Percentiles rank a stretch among this genome's conserved stretches.
Evolutionary conservation across 1,140 invertebrate species (phyloP).

Genomic region (Drosophila nigromelanica): DNA sequence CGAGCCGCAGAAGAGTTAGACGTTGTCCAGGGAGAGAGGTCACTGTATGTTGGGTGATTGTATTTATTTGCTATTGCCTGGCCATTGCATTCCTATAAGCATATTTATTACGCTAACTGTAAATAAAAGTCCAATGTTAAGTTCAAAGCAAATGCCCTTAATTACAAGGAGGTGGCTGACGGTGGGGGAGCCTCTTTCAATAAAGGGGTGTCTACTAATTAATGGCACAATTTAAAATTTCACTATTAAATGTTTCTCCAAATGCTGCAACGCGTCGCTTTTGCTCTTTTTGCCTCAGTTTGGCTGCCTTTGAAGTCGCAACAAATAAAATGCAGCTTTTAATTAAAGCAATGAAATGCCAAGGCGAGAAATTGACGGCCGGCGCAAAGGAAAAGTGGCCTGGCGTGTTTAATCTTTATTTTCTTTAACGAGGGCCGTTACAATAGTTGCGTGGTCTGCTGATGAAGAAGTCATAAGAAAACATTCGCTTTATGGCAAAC

Average conservation of each 20-base stretch:
- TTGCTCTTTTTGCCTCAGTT: conserved; percentile 41
- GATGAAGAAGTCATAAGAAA: neutral
- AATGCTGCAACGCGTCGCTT: conserved; percentile 47
- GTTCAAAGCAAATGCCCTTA: conserved; percentile 38
- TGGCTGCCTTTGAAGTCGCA: conserved; percentile 56
- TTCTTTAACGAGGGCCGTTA: conserved; percentile 52
- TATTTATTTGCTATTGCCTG: conserved; percentile 51
- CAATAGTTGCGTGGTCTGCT: neutral
- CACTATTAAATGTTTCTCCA: conserved; percentile 63
- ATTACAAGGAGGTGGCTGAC: neutral
- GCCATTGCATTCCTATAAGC: conserved; percentile 74
- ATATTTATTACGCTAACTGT: conserved; percentile 75
- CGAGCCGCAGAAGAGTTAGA: conserved; percentile 50
- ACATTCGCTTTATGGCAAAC: too few relatives aligned
- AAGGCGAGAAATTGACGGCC: conserved; percentile 65
- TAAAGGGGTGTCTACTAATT: conserved; percentile 51
- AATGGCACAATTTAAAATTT: conserved; percentile 59
- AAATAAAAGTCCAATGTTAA: conserved; percentile 63
- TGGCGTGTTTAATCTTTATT: conserved; percentile 62
- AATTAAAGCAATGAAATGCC: conserved; percentile 78
- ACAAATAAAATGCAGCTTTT: conserved; percentile 77
- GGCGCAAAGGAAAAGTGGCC: conserved; percentile 70
- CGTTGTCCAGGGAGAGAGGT: conserved; percentile 41
- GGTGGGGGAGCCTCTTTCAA: neutral
- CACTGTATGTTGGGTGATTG: conserved; percentile 39